Evolutionary conservation across 2,888 invertebrate species (phyloP).

Genomic region (Eulithis testata): DNA sequence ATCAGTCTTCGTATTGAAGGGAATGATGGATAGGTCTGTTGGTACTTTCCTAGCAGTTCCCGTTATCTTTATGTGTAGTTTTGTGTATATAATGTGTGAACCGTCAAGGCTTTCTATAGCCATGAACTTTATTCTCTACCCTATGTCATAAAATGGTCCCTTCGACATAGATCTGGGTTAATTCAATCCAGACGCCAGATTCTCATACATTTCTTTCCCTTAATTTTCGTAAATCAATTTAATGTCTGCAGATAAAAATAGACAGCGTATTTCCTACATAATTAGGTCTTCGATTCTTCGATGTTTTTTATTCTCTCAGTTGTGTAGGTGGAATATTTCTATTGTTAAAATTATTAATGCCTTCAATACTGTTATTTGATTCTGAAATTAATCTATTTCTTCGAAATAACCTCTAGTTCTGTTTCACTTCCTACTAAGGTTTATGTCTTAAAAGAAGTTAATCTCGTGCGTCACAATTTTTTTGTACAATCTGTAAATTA

Average conservation of each 20-base stretch:
- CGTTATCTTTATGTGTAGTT: background rate
- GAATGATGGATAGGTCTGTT: constrained; percentile 48
- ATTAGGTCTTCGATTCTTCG: background rate
- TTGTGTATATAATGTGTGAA: background rate
- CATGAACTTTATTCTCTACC: constrained; percentile 10
- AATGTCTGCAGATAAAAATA: constrained; percentile 3
- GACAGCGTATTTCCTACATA: constrained; percentile 6
- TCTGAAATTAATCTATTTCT: too few species aligned
- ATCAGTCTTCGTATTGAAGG: constrained; percentile 54
- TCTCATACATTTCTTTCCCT: constrained; percentile 7
- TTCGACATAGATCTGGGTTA: constrained; percentile 19
- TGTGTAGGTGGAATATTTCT: constrained; percentile 24
- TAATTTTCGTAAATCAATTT: constrained; percentile 5
- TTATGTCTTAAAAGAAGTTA: too few species aligned
- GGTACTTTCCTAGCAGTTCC: background rate
- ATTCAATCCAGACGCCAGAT: constrained; percentile 16
- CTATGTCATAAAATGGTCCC: constrained; percentile 14
- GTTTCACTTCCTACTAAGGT: too few species aligned
- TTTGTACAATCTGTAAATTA: too few species aligned
- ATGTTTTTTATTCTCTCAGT: constrained; percentile 27
- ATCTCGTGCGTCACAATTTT: too few species aligned
- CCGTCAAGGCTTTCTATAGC: background rate
- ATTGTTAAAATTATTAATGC: background rate
- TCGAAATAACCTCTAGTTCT: too few species aligned
- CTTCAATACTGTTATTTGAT: background rate